Conservation (phyloP, 2,797 vertebrate genomes). For the Phylloscopus collybita region DNA sequence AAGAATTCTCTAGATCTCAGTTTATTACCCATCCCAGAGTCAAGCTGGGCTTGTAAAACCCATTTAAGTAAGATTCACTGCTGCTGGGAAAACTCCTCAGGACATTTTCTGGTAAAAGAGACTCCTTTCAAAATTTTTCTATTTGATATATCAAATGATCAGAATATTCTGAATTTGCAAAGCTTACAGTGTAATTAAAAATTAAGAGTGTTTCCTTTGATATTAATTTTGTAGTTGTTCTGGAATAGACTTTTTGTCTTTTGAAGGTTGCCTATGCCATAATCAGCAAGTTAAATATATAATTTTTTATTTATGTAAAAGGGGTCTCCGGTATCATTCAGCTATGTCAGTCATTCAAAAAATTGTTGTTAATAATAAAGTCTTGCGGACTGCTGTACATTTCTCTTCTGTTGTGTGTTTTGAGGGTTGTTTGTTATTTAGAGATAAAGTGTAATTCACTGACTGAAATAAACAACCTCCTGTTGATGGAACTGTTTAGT, state of each 20-base stretch:
- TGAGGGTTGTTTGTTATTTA: not conserved
- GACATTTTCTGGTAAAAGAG: not conserved
- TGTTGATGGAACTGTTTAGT: not conserved
- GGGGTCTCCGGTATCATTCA: not conserved
- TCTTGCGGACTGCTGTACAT: not conserved
- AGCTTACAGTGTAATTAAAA: not conserved
- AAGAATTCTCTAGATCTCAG: not conserved
- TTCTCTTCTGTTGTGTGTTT: not conserved
- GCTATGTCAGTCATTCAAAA: not conserved
- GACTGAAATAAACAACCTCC: not conserved
- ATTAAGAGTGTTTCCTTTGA: not conserved
- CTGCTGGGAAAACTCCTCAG: not conserved
- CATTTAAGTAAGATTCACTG: not conserved
- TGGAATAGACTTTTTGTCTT: not conserved
- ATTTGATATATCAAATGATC: not conserved
- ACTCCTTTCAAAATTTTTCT: not conserved
- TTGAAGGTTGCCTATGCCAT: not conserved
- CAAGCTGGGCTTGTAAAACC: not conserved
- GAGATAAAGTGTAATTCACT: not conserved
- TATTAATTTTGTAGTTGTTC: not conserved
- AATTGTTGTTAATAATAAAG: not conserved
- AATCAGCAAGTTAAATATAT: not conserved
- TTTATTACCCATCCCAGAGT: not conserved
- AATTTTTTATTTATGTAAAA: not conserved
- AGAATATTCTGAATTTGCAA: not conserved